Conservation (phyloP, 2,113 vertebrate species). For the Rhagologus leucostigma region DNA sequence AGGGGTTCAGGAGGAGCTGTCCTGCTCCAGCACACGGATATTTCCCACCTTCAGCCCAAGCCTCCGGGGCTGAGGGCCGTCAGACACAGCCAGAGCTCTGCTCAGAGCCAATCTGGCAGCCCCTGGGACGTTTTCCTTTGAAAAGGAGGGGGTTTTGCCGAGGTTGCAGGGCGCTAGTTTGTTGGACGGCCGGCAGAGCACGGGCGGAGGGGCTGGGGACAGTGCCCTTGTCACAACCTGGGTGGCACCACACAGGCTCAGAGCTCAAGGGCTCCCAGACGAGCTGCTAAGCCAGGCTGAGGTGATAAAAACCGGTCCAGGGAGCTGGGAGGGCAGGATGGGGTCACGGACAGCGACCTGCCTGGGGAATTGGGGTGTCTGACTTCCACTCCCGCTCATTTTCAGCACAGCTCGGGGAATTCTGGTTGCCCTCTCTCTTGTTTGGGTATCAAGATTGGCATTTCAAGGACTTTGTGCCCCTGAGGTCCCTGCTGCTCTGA, state of each 20-base stretch:
- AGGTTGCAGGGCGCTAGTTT: background rate
- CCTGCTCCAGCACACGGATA: background rate
- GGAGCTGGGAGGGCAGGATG: background rate
- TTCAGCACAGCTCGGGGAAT: background rate
- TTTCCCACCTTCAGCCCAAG: background rate
- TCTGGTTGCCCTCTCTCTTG: background rate
- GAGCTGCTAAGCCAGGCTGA: background rate
- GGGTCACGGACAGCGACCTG: background rate
- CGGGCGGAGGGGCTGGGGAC: background rate
- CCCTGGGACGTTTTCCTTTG: background rate
- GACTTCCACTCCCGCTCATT: background rate
- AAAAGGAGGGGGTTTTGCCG: background rate
- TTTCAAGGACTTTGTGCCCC: background rate
- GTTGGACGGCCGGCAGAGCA: background rate
- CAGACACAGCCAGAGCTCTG: background rate
- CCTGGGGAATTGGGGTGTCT: background rate
- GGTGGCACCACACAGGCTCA: background rate
- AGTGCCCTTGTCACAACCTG: background rate
- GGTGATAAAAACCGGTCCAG: background rate
- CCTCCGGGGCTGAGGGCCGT: background rate
- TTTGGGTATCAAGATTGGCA: background rate
- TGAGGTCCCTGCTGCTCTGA: background rate
- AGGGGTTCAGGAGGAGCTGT: background rate
- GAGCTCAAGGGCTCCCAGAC: background rate
- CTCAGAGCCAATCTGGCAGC: background rate